These are phyloP conservation scores for Siniperca chuatsi DNA, from an alignment of 2,113 vertebrate species.

Conservation along the genomic window DNA sequence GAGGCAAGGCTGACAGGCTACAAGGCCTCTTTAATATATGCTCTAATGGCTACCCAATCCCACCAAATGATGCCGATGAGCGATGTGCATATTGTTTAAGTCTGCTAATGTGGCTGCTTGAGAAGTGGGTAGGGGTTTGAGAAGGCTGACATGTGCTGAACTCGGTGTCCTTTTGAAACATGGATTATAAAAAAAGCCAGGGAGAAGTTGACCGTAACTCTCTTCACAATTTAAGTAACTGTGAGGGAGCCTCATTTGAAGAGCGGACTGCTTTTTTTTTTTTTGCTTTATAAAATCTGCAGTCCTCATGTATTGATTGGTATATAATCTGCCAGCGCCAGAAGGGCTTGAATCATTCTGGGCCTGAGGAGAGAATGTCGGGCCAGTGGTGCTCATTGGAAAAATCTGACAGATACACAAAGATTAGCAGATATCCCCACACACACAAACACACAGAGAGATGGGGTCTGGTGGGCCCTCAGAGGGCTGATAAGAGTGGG, in stretches of 20 bases:
- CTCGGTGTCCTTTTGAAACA: slow-evolving; percentile 43
- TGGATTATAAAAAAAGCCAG: neutral
- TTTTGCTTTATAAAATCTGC: slow-evolving; percentile 57
- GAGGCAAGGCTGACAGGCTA: slow-evolving; percentile 80
- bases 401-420: slow-evolving; percentile 76
- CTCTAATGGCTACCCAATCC: slow-evolving; percentile 86
- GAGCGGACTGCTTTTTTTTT: slow-evolving; percentile 33
- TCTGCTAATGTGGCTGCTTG: slow-evolving; percentile 58
- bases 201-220: slow-evolving; percentile 24
- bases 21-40: slow-evolving; percentile 82
- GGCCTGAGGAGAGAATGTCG: slow-evolving; percentile 61
- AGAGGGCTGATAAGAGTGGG: slow-evolving; percentile 82
- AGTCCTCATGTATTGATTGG: slow-evolving; percentile 76
- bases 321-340: slow-evolving; percentile 78
- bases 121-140: slow-evolving; percentile 30
- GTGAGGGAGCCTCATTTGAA: slow-evolving; percentile 41
- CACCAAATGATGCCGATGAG: slow-evolving; percentile 78
- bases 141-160: slow-evolving; percentile 39
- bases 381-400: slow-evolving; percentile 67
- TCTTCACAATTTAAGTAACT: slow-evolving; percentile 48
- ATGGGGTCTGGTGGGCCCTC: slow-evolving; percentile 70
- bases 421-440: slow-evolving; percentile 80
- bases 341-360: slow-evolving; percentile 76
- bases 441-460: slow-evolving; percentile 40
- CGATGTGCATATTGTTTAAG: slow-evolving; percentile 71